A percentile compares a stretch with the other conserved stretches of the same genome.
These are phyloP conservation scores for Falcaria lacertinaria DNA, from an alignment of 2,888 invertebrate genomes.

Conservation along the genomic window DNA sequence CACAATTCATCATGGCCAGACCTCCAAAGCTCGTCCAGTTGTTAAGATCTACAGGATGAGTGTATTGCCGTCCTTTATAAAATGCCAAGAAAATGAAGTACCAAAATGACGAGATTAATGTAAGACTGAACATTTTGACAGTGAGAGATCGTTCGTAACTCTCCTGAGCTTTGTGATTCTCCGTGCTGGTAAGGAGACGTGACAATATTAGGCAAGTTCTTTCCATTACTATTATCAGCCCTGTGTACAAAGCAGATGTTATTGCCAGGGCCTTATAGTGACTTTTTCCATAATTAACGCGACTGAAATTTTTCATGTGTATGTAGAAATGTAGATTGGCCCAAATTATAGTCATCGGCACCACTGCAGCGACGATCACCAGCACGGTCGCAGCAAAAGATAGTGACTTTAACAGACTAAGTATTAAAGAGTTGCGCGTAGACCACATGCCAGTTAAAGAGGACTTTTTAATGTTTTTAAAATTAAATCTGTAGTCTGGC, in stretches of 20 bases:
- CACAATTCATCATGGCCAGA: conserved; percentile 53
- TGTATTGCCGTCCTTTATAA: conserved; percentile 8
- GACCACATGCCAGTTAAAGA: conserved; percentile 4
- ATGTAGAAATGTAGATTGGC: conserved; percentile 28
- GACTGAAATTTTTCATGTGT: background rate
- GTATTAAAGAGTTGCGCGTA: background rate
- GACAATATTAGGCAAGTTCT: background rate
- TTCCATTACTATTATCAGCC: background rate
- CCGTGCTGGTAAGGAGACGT: conserved; percentile 10
- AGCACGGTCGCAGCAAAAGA: background rate
- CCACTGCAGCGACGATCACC: background rate
- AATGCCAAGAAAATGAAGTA: conserved; percentile 6
- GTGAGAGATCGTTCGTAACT: conserved; percentile 45
- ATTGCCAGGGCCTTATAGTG: conserved; percentile 6
- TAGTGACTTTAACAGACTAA: background rate
- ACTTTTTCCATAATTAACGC: background rate
- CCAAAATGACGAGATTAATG: conserved; percentile 36
- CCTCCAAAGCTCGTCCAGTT: conserved; percentile 10
- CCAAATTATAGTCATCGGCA: conserved; percentile 6
- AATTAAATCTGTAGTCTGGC: conserved; percentile 1
- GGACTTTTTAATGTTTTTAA: conserved; percentile 2
- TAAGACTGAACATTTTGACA: conserved; percentile 40
- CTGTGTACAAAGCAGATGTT: conserved; percentile 8
- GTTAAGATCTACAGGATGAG: conserved; percentile 1
- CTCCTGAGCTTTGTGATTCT: conserved; percentile 45